phyloP scores from a whole-genome alignment of 1,140 invertebrate species.

The Caenorhabditis brenneri region DNA sequence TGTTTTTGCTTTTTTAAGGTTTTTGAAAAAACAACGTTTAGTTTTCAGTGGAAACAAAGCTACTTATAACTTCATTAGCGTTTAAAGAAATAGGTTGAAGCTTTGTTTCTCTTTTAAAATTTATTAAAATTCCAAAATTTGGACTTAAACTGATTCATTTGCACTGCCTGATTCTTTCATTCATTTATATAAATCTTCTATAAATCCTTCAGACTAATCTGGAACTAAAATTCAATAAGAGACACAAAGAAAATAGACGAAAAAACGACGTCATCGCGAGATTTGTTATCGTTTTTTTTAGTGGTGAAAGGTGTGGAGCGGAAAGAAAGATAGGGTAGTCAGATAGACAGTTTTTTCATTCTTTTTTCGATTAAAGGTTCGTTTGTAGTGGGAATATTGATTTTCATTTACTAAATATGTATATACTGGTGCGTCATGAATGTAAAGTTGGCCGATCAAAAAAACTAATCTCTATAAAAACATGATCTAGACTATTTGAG shows the following conservation, averaged over 20 bases:
- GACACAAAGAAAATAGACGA: background rate
- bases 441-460: background rate
- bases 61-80: too few relatives aligned
- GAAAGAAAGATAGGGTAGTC: background rate
- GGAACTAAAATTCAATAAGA: background rate
- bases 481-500: background rate
- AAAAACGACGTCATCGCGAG: background rate
- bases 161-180: too few relatives aligned
- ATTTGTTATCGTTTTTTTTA: slow-evolving; percentile 18
- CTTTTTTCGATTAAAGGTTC: background rate
- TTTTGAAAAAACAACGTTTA: too few relatives aligned
- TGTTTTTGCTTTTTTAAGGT: background rate
- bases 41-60: too few relatives aligned
- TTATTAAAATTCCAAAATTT: too few relatives aligned
- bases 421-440: background rate
- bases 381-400: background rate
- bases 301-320: background rate
- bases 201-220: background rate
- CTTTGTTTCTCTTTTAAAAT: too few relatives aligned
- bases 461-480: background rate
- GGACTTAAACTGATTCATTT: too few relatives aligned
- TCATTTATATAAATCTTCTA: background rate
- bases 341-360: background rate
- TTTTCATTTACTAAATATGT: background rate
- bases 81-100: too few relatives aligned